phyloP scores from a whole-genome alignment of 1,140 invertebrate genomes.

The Mycetomoellerius zeteki region DNA sequence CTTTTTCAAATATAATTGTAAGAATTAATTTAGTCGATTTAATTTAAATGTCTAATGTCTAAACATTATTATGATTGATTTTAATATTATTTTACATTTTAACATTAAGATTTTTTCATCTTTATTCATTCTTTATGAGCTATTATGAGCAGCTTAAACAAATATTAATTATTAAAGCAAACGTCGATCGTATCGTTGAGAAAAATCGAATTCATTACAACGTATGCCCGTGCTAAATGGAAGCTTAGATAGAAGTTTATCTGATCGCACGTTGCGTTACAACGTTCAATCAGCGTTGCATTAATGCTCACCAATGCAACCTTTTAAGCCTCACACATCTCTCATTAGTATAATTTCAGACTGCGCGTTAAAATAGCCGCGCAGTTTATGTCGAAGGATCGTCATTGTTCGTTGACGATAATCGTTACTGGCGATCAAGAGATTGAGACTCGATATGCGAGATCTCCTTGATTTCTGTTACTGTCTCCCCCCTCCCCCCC shows the following conservation, averaged over 20 bases:
- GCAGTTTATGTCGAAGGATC: constrained; percentile 12
- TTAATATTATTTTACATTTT: not conserved
- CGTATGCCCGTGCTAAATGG: constrained; percentile 26
- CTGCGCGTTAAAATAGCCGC: constrained; percentile 23
- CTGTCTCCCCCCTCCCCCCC: too few relatives aligned
- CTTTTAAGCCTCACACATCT: constrained; percentile 51
- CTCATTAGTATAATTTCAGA: constrained; percentile 53
- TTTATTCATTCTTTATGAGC: not conserved
- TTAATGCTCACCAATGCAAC: constrained; percentile 39
- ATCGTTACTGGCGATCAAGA: constrained; percentile 6
- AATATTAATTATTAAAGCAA: constrained; percentile 56
- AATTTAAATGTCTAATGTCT: not conserved
- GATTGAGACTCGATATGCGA: constrained; percentile 13
- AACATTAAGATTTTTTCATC: constrained; percentile 12
- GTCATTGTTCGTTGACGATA: constrained; percentile 17
- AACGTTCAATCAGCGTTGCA: constrained; percentile 43
- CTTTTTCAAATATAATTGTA: not conserved
- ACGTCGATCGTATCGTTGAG: constrained; percentile 30
- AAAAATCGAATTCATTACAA: constrained; percentile 49
- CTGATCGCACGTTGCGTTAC: constrained; percentile 29
- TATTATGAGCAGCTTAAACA: constrained; percentile 6
- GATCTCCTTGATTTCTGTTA: constrained; percentile 38
- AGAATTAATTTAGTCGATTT: not conserved
- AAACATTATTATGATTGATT: not conserved
- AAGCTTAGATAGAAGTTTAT: constrained; percentile 42